Percentiles rank a stretch among this genome's conserved stretches.
These are phyloP conservation scores for Xylota segnis DNA, from an alignment of 2,888 invertebrate species.

Conservation along the genomic window DNA sequence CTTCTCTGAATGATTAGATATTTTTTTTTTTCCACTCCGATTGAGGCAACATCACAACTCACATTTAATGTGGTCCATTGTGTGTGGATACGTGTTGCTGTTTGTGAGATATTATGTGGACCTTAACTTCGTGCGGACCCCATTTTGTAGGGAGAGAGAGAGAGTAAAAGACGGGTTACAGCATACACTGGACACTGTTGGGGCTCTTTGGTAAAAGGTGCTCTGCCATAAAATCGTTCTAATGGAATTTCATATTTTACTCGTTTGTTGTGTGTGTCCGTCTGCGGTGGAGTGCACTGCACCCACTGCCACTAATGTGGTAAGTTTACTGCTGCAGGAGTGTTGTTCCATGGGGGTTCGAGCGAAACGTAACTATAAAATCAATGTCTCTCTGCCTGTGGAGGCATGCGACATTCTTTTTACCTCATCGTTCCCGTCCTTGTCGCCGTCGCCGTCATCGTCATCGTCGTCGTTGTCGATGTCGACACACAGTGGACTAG, in stretches of 20 bases:
- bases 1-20: conserved; percentile 56
- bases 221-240: conserved; percentile 72
- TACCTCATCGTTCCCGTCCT: not conserved
- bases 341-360: conserved; percentile 31
- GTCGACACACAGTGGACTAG: conserved; percentile 55
- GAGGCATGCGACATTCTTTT: conserved; percentile 61
- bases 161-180: conserved; percentile 22
- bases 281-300: conserved; percentile 64
- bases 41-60: conserved; percentile 67
- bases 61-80: conserved; percentile 73
- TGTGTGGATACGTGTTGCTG: conserved; percentile 60
- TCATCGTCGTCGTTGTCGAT: conserved; percentile 13
- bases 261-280: conserved; percentile 41
- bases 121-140: conserved; percentile 7
- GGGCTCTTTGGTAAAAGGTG: conserved; percentile 50
- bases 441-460: conserved; percentile 9
- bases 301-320: conserved; percentile 71
- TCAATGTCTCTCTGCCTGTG: conserved; percentile 48
- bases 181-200: conserved; percentile 6
- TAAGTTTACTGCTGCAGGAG: conserved; percentile 51
- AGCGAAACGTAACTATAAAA: conserved; percentile 51
- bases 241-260: conserved; percentile 75
- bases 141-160: not conserved
- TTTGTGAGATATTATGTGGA: conserved; percentile 33
- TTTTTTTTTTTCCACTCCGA: conserved; percentile 35